Evolutionary conservation across 2,113 vertebrate species (phyloP).

Genomic region (Dipodomys stephensi): DNA sequence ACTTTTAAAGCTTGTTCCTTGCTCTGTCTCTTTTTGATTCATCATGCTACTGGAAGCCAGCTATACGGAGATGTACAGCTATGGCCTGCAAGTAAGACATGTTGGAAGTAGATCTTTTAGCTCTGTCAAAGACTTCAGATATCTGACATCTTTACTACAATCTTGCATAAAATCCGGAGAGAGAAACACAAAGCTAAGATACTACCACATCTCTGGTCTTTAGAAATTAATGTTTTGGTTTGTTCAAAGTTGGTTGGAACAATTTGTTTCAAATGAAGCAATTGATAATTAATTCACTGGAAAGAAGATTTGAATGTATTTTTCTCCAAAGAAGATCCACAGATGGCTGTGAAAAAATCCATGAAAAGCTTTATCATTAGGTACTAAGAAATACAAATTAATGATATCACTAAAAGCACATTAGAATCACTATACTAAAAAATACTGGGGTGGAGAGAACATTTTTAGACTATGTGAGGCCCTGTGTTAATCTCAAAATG

Average conservation of each 20-base stretch:
- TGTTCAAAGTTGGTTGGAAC: neutral
- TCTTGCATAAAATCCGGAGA: too few relatives aligned
- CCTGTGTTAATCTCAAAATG: neutral
- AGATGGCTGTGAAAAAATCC: neutral
- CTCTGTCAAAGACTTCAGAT: too few relatives aligned
- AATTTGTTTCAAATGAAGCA: neutral
- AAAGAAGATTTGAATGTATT: neutral
- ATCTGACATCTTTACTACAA: too few relatives aligned
- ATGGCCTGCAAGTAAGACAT: too few relatives aligned
- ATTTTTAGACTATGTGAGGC: neutral
- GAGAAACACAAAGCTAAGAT: too few relatives aligned
- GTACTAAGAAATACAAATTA: neutral
- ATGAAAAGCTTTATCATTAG: neutral
- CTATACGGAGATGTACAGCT: neutral
- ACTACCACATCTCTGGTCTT: too few relatives aligned
- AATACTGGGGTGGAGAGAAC: neutral
- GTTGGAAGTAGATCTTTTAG: too few relatives aligned
- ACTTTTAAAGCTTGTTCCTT: neutral
- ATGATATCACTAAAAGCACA: neutral
- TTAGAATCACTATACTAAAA: slow-evolving; percentile 1
- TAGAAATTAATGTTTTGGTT: too few relatives aligned
- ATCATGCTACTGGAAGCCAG: neutral
- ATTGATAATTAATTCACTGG: neutral
- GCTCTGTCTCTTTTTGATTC: neutral
- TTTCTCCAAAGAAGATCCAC: neutral